Percentiles rank a stretch among this genome's conserved stretches.
Conservation (phyloP, 92 coral and sea anemone genomes). For the Phymanthus crucifer region DNA sequence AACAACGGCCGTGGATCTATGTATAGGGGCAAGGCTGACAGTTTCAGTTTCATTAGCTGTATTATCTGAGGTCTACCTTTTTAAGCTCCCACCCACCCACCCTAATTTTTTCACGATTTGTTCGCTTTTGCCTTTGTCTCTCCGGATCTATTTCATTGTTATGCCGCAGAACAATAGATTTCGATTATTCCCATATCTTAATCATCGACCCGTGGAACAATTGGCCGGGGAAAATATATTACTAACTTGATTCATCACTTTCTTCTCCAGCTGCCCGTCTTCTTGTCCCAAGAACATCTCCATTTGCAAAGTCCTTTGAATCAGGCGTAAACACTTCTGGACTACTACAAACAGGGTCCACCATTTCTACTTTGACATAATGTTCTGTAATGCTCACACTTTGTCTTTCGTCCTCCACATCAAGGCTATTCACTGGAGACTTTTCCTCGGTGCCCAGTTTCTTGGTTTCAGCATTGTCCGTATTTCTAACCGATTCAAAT, state of each 20-base stretch:
- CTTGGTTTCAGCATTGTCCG: background rate
- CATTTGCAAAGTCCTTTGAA: conserved; percentile 34
- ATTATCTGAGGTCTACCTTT: no score
- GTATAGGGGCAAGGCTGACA: no score
- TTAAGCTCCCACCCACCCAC: no score
- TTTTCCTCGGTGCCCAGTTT: conserved; percentile 2
- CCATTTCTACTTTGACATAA: conserved; percentile 77
- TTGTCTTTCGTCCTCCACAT: conserved; percentile 28
- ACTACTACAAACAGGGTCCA: conserved; percentile 50
- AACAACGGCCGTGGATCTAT: no score
- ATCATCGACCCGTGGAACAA: no score
- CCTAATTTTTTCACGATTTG: no score
- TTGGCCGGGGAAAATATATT: no score
- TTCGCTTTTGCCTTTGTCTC: no score
- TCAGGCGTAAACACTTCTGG: conserved; percentile 42
- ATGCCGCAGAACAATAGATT: no score
- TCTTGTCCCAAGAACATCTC: conserved; percentile 37
- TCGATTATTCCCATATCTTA: no score
- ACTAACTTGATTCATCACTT: conserved; percentile 70
- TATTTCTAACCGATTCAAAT: conserved; percentile 21
- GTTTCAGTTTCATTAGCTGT: no score
- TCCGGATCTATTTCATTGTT: no score
- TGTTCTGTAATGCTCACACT: conserved; percentile 70
- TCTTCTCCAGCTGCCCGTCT: conserved; percentile 48
- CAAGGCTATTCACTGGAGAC: background rate